Conservation (phyloP, 1,140 invertebrate species). For the Calosoma granatense region DNA sequence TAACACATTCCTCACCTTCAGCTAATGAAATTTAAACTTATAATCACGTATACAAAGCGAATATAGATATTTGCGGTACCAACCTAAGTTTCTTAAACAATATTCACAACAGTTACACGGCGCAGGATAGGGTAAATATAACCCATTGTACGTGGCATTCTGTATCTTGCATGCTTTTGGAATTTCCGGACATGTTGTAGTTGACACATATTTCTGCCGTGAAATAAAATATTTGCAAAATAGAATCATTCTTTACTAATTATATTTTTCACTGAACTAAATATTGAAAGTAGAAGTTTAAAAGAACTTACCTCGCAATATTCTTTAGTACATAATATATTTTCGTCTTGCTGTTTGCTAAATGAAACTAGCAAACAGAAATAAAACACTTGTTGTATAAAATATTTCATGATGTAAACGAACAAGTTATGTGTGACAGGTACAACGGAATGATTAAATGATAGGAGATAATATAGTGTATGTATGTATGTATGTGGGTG, state of each 20-base stretch:
- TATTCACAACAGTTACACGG: conserved; percentile 48
- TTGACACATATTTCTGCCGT: background rate
- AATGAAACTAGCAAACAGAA: background rate
- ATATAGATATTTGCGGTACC: conserved; percentile 15
- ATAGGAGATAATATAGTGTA: background rate
- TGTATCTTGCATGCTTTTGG: conserved; percentile 34
- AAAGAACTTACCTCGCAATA: background rate
- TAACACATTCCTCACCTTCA: conserved; percentile 29
- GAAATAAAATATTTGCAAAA: too few relatives aligned
- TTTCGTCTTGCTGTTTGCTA: background rate
- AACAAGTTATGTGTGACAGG: background rate
- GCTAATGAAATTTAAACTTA: conserved; percentile 20
- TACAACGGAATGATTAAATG: too few relatives aligned
- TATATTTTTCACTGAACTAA: background rate
- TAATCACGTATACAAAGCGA: conserved; percentile 1
- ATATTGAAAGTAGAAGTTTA: background rate
- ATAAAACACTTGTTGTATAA: background rate
- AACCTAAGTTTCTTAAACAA: conserved; percentile 41
- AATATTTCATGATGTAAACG: background rate
- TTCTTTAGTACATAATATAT: background rate
- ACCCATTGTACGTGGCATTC: conserved; percentile 39
- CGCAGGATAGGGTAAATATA: conserved; percentile 38
- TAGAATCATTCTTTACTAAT: too few relatives aligned
- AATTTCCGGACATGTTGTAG: conserved; percentile 25
- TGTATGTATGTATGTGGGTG: too few relatives aligned